Evolutionary conservation across 1,140 invertebrate species (phyloP), one percentile per base, ranked within the genome.

Genomic region (Zaprionus ghesquierei): DNA sequence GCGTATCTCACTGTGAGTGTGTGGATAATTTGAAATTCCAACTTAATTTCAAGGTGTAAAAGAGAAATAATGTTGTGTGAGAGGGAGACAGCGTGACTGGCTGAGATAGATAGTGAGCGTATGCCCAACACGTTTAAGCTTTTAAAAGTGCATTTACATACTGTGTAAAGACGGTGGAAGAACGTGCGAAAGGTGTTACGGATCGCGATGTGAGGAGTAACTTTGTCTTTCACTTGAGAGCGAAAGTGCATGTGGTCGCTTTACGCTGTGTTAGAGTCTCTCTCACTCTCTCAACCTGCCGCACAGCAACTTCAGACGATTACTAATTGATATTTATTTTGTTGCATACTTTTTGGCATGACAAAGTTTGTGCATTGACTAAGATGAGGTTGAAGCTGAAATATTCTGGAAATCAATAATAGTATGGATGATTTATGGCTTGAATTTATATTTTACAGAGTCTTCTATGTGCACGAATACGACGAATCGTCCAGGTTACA

Each of bases 241-340:
- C 44, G 61, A 77, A 71, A 75, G 68, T 65, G 58, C 74, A 73
- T 46, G 55, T 44, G 27, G 15, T 65, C 22, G 60, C 9, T 54
- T 18, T 10, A 31, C 31, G 15, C 58, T 58, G 13, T 22, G 29
- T 61, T 38, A n/a, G n/a, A n/a, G n/a, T n/a, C n/a, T n/a, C n/a
- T n/a, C n/a, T n/a, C 25, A 63, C 9, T 31, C 31, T 12, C 31
- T 33, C 31, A 12, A 13, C 31, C 31, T 33, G 31, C 31, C 46
- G 23, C 49, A 8, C 1, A 23, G 27, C 2, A 5, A n/a, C 33
- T 35, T 33, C 20, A 61, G 73, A 65, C 74, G 73, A 74, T 76
- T 78, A 78, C 87, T 87, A 90, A 90, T 90, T 84, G 74, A 61
- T 84, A 87, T 87, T 90, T 86, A 74, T 80, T 81, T 60, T 63